Conservation (phyloP, 2,888 invertebrate species). For the Argynnis bischoffii region DNA sequence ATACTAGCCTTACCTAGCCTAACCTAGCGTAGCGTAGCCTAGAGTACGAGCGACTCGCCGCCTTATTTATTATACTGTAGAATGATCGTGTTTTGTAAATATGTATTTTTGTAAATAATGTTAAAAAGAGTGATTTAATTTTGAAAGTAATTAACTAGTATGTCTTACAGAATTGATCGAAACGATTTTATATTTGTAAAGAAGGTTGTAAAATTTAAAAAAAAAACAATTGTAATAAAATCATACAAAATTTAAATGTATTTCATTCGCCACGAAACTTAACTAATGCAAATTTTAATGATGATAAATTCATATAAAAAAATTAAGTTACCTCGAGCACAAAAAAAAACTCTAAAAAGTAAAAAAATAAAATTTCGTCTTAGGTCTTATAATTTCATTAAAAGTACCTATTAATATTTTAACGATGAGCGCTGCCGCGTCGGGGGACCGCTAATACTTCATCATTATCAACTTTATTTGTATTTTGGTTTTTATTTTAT, state of each 20-base stretch:
- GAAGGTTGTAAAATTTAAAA: conserved; percentile 62
- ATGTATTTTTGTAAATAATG: conserved; percentile 76
- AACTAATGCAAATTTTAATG: background rate
- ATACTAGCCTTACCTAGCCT: conserved; percentile 51
- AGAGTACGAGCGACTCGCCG: conserved; percentile 38
- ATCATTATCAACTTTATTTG: too few species aligned
- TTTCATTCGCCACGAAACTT: conserved; percentile 20
- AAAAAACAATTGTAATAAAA: conserved; percentile 70
- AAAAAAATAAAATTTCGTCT: too few species aligned
- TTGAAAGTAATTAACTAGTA: conserved; percentile 50
- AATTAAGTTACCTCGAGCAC: conserved; percentile 33
- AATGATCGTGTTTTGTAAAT: conserved; percentile 63
- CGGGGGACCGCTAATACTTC: too few species aligned
- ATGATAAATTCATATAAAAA: background rate
- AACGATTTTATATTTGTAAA: conserved; percentile 66
- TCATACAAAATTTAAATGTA: conserved; percentile 47
- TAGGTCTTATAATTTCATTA: too few species aligned
- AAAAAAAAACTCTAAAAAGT: conserved; percentile 1
- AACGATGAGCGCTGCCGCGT: too few species aligned
- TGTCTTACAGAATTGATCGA: conserved; percentile 53
- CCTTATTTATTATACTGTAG: conserved; percentile 62
- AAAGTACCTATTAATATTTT: too few species aligned
- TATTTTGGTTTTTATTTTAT: too few species aligned
- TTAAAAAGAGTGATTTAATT: conserved; percentile 53
- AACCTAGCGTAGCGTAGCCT: conserved; percentile 32